Base-by-base conservation (phyloP, 2,113 vertebrate species). In the Merops nubicus region DNA sequence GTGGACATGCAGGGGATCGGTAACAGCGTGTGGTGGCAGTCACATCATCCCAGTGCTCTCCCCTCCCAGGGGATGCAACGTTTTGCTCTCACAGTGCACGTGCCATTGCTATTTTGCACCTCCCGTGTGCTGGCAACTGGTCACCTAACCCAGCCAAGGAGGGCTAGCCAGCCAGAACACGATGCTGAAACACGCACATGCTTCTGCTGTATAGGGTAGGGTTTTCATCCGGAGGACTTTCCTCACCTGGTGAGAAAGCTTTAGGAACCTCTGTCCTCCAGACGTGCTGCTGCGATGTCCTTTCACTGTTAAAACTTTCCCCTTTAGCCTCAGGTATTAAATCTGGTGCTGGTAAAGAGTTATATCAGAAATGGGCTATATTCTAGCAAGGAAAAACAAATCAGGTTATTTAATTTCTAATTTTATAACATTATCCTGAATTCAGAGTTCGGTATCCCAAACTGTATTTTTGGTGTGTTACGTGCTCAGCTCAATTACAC, bases 331-430 rank as follows among this genome's bases (percentile, higher is more conserved):
- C 40, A 28, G 83, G n/a, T 93, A 45, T 60, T 92, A 84, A 89
- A 90, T 48, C 60, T 72, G 54, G 34, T 78, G 34, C 53, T 68
- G 78, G 28, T 33, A 64, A 92, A 54, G 36, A 77, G 15, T 67
- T 91, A 38, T 20, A 45, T 18, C 64, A 92, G 38, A 93, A 93
- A 36, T 19, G 4, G 12, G 19, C 47, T 63, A 19, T 53, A 43
- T 81, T 67, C 43, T 87, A 78, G 29, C 13, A 75, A 28, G 28
- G 34, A 64, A 88, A 82, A 80, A 12, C 6, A 63, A 33, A 83
- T 31, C 33, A 36, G 19, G 13, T 84, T 88, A 26, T n/a, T 88
- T 94, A n/a, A 75, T 94, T 94, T 88, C 60, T n/a, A n/a, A n/a
- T n/a, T n/a, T n/a, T n/a, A n/a, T n/a, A 78, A 31, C 38, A 76